Base-by-base conservation (phyloP, 2,113 vertebrate species). In the Paratilapia polleni region DNA sequence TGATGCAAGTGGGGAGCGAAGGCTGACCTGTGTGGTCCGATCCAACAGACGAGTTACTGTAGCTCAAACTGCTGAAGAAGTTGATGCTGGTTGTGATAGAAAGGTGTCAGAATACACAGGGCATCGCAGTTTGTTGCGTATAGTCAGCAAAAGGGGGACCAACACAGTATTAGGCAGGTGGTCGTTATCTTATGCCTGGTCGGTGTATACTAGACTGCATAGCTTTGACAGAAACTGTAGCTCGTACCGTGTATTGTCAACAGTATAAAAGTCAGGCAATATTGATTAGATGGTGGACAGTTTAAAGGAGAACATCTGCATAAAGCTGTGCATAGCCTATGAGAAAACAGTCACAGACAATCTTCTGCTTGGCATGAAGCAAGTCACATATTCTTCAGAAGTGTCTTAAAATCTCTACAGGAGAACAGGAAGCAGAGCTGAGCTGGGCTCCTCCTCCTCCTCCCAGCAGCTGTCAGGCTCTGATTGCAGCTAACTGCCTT, bases 361-460 rank as follows among this genome's bases (percentile, higher is more conserved):
- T 68, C 38, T 14, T 68, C 64, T 57, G 60, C 22, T 34, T 2
- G 59, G 59, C 28, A 14, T 19, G 15, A 75, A 60, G 38, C 26
- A 31, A n/a, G 1, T 63, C 15, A 36, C 6, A 31, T 20, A 22
- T 54, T 38, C 76, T n/a, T 5, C 13, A 66, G 59, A 8, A 41
- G 26, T 57, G 52, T 85, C 74, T 62, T 12, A 49, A 58, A 79
- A 34, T 10, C 77, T 78, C 78, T 4, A 74, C 60, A 60, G 10
- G 24, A 70, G 49, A 64, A 28, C 90, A 92, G 93, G 93, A 94
- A 93, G 56, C 75, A 43, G 70, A 31, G 63, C 54, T n/a, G 77
- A 77, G 59, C 78, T 88, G 68, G 58, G 84, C 84, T 80, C 81
- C 60, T 82, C 68, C 61, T 54, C 57, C 41, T 84, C 61, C 76